Conservation (phyloP, 2,797 vertebrate genomes). For the Sparidentex hasta region DNA sequence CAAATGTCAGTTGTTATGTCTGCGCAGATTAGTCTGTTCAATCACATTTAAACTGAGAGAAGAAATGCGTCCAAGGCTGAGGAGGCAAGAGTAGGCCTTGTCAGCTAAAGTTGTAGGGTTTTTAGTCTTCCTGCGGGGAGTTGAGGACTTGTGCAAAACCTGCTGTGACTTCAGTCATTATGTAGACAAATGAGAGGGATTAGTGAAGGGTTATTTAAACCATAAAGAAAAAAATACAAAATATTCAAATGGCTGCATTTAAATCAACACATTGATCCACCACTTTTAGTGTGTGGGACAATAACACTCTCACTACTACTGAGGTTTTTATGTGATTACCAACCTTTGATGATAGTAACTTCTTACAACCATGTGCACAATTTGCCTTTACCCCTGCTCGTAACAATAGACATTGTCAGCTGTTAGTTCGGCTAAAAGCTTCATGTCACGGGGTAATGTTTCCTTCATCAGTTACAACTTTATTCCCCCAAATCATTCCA, state of each 20-base stretch:
- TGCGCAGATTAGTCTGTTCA: neutral
- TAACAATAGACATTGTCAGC: neutral
- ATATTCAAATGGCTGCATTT: neutral
- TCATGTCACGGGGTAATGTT: neutral
- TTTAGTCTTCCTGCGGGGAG: neutral
- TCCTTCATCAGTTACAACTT: slow-evolving; percentile 13
- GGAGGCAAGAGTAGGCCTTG: neutral
- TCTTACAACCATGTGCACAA: neutral
- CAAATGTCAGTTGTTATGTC: neutral
- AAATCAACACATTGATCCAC: neutral
- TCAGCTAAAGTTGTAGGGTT: neutral
- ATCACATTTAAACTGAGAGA: slow-evolving; percentile 3
- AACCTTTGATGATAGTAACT: neutral
- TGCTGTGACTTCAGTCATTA: slow-evolving; percentile 6
- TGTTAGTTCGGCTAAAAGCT: neutral
- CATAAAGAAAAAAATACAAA: neutral
- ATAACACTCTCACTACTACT: neutral
- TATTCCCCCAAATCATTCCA: slow-evolving; percentile 24
- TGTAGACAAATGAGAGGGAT: slow-evolving; percentile 12
- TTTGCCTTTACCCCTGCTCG: slow-evolving; percentile 2
- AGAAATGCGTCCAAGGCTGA: neutral
- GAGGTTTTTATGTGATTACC: neutral
- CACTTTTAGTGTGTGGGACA: neutral
- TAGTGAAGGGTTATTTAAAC: neutral
- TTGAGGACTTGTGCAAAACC: neutral